Conservation (phyloP, 2,113 vertebrate species). For the Suricata suricatta region DNA sequence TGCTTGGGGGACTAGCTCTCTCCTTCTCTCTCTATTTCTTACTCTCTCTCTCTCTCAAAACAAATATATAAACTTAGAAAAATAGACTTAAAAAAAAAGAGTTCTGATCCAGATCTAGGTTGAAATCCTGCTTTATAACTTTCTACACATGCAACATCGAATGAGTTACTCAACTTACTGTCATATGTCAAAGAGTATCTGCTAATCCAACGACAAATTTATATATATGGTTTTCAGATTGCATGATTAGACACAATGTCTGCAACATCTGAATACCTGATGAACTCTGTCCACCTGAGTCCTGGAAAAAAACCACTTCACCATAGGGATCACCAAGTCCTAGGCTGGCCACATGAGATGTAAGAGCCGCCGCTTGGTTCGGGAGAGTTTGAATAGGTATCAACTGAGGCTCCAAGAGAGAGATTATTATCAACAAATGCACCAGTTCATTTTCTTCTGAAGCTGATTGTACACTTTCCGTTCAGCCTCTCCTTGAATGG, state of each 20-base stretch:
- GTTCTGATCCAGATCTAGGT: background rate
- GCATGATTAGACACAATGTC: background rate
- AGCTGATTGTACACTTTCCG: background rate
- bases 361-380: background rate
- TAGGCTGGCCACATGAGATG: background rate
- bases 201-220: background rate
- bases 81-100: background rate
- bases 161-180: background rate
- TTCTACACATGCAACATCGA: background rate
- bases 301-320: background rate
- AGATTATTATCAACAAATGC: background rate
- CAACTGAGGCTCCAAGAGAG: background rate
- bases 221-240: background rate
- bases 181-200: background rate
- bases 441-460: background rate
- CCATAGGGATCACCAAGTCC: background rate
- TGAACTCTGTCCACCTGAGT: background rate
- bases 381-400: background rate
- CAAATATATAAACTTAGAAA: too few species aligned
- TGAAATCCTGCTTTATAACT: background rate
- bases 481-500: background rate
- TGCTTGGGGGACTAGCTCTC: too few species aligned
- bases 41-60: too few species aligned
- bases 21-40: too few species aligned
- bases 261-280: background rate